These are phyloP conservation scores for Astreopora myriophthalma DNA, from an alignment of 64 coral and sea anemone species.

Conservation along the genomic window DNA sequence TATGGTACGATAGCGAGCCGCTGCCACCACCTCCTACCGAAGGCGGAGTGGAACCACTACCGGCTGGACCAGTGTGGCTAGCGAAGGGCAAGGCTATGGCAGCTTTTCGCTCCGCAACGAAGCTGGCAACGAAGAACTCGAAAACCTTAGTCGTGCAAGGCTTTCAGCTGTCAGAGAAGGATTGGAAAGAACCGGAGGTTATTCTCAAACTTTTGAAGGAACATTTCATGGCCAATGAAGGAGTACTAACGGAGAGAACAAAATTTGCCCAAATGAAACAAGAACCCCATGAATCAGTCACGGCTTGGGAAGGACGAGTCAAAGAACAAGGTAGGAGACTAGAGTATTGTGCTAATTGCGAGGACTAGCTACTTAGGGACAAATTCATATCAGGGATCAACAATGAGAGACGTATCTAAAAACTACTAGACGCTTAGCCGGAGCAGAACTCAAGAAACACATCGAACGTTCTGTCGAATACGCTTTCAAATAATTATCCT, in stretches of 20 bases:
- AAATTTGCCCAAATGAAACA: constrained; percentile 65
- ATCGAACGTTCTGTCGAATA: no score
- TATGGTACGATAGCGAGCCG: constrained; percentile 18
- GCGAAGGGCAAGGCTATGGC: constrained; percentile 47
- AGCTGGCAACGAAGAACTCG: constrained; percentile 35
- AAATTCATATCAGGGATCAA: constrained; percentile 52
- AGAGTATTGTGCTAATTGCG: constrained; percentile 52
- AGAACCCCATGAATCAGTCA: constrained; percentile 31
- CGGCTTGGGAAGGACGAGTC: constrained; percentile 49
- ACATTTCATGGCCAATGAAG: constrained; percentile 43
- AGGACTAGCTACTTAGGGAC: constrained; percentile 58
- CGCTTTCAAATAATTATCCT: no score
- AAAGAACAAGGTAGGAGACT: constrained; percentile 71
- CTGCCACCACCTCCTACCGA: not conserved
- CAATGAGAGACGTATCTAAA: constrained; percentile 42
- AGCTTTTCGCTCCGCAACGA: constrained; percentile 37
- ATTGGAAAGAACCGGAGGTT: constrained; percentile 26
- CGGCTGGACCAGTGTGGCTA: constrained; percentile 4
- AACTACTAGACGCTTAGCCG: constrained; percentile 31
- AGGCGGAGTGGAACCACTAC: not conserved
- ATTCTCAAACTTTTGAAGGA: constrained; percentile 43
- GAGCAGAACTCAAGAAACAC: no score
- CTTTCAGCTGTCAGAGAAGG: not conserved
- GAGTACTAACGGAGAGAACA: constrained; percentile 49
- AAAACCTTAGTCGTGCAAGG: not conserved